Percentiles rank a stretch among this genome's conserved stretches.
Evolutionary conservation across 2,888 invertebrate genomes (phyloP).

Genomic region (Rhogogaster chlorosoma): DNA sequence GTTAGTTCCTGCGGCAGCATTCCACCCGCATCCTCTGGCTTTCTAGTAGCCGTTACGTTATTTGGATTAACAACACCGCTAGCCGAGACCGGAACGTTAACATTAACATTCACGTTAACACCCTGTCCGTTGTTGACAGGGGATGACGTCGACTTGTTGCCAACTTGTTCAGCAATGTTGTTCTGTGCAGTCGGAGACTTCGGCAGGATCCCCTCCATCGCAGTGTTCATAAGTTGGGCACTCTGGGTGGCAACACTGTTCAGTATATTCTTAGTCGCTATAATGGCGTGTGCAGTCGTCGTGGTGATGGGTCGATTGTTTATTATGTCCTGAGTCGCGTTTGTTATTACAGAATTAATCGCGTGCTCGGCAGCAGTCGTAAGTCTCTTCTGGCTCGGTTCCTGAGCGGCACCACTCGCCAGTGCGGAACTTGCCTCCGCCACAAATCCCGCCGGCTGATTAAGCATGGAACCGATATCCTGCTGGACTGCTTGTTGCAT

Average conservation of each 20-base stretch:
- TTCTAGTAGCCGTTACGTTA: slow-evolving; percentile 79
- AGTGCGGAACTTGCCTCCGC: slow-evolving; percentile 74
- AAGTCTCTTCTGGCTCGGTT: slow-evolving; percentile 73
- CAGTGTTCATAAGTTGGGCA: slow-evolving; percentile 74
- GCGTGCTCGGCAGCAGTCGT: slow-evolving; percentile 75
- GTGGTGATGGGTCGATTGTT: slow-evolving; percentile 74
- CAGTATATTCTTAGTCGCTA: slow-evolving; percentile 75
- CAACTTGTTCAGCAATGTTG: slow-evolving; percentile 68
- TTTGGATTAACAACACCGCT: slow-evolving; percentile 78
- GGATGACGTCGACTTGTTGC: slow-evolving; percentile 70
- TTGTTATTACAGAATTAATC: slow-evolving; percentile 74
- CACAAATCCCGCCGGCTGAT: slow-evolving; percentile 74
- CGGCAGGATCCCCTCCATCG: slow-evolving; percentile 75
- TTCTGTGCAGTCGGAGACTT: slow-evolving; percentile 70
- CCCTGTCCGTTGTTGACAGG: slow-evolving; percentile 70
- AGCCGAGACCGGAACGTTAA: slow-evolving; percentile 80
- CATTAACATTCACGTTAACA: slow-evolving; percentile 79
- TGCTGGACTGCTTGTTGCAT: slow-evolving; percentile 77
- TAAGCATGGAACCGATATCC: slow-evolving; percentile 74
- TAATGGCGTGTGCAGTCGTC: slow-evolving; percentile 77
- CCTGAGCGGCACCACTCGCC: slow-evolving; percentile 72
- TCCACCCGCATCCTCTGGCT: slow-evolving; percentile 70
- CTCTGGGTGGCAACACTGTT: slow-evolving; percentile 75
- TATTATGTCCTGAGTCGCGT: slow-evolving; percentile 76
- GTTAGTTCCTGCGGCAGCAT: slow-evolving; percentile 88